Percentiles rank a stretch among this genome's conserved stretches.
These are phyloP conservation scores for Drosophila repleta DNA, from an alignment of 1,140 invertebrate species.

Conservation along the genomic window DNA sequence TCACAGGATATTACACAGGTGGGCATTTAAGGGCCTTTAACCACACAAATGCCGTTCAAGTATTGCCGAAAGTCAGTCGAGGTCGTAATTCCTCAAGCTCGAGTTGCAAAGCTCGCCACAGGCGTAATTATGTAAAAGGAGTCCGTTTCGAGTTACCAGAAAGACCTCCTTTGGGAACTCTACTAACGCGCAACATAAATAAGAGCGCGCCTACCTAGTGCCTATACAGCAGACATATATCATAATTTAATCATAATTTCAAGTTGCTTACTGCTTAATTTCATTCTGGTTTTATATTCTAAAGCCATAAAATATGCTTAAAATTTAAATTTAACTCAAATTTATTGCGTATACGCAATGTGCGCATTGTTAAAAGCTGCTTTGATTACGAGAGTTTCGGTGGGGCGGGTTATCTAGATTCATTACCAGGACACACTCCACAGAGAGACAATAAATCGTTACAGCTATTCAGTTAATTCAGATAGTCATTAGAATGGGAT, in stretches of 20 bases:
- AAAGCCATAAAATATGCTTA: conserved; percentile 12
- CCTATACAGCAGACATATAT: not conserved
- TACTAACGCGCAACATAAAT: not conserved
- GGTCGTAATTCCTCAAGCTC: not conserved
- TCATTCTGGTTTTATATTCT: not conserved
- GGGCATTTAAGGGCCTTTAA: not conserved
- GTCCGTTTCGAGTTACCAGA: not conserved
- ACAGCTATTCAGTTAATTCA: not conserved
- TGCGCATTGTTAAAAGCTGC: conserved; percentile 2
- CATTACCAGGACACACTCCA: conserved; percentile 1
- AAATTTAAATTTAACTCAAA: conserved; percentile 5
- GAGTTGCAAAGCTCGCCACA: not conserved
- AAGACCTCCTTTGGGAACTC: not conserved
- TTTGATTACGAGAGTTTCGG: not conserved
- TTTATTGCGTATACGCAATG: conserved; percentile 41
- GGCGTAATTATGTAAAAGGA: not conserved
- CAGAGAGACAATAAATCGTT: conserved; percentile 5
- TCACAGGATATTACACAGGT: not conserved
- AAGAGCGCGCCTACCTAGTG: not conserved
- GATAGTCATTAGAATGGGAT: not conserved
- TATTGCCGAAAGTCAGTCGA: not conserved
- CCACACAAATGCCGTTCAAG: not conserved
- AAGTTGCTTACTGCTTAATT: not conserved
- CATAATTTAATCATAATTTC: conserved; percentile 2
- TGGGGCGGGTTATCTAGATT: not conserved